These are phyloP conservation scores for Chromobotia macracanthus DNA, from an alignment of 2,797 vertebrate genomes.

Conservation along the genomic window DNA sequence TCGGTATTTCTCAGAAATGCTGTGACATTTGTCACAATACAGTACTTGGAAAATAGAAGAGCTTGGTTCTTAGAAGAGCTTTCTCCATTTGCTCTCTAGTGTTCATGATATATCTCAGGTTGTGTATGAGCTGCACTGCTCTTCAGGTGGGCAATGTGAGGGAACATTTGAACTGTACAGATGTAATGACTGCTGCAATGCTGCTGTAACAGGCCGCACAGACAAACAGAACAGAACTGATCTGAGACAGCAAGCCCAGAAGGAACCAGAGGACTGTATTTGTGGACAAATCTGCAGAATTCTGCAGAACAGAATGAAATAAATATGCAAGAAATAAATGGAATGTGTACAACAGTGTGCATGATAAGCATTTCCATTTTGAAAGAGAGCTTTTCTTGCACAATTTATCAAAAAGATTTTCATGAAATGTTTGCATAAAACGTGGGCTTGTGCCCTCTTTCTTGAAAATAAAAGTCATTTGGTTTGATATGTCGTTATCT, in stretches of 20 bases:
- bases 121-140: background rate
- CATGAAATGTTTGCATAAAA: too few relatives aligned
- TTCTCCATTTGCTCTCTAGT: slow-evolving; percentile 25
- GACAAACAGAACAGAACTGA: background rate
- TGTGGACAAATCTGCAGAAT: background rate
- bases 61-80: too few relatives aligned
- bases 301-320: background rate
- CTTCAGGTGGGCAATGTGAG: background rate
- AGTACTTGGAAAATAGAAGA: too few relatives aligned
- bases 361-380: too few relatives aligned
- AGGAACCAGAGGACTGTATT: too few relatives aligned
- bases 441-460: too few relatives aligned
- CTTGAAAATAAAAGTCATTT: too few relatives aligned
- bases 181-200: background rate
- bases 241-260: background rate
- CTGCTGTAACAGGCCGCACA: background rate
- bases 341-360: too few relatives aligned
- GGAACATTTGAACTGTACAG: background rate
- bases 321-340: too few relatives aligned
- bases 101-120: background rate
- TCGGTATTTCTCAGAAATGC: background rate
- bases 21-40: too few relatives aligned
- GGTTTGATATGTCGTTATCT: background rate
- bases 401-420: too few relatives aligned
- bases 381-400: too few relatives aligned